Conservation (phyloP, 2,113 vertebrate genomes). For the Serinus canaria region DNA sequence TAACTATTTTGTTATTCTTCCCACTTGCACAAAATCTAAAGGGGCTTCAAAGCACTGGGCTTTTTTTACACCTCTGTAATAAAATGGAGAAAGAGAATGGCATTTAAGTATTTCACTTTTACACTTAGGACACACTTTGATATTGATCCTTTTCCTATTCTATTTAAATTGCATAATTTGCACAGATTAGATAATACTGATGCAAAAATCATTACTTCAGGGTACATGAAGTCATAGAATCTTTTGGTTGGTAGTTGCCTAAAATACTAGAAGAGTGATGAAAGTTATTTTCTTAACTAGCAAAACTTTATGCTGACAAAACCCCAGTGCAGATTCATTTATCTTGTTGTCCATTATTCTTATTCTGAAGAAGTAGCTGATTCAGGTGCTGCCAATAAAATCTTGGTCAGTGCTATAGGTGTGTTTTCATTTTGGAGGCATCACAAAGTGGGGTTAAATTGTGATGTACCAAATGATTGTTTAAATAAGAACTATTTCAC, state of each 20-base stretch:
- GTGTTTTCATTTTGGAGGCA: background rate
- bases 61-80: background rate
- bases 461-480: background rate
- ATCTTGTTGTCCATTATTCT: background rate
- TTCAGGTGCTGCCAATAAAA: background rate
- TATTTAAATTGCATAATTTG: background rate
- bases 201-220: background rate
- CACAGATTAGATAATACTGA: background rate
- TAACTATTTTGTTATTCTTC: background rate
- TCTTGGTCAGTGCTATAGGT: background rate
- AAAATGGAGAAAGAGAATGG: background rate
- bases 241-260: background rate
- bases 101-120: background rate
- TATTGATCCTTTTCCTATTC: background rate
- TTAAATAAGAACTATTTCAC: background rate
- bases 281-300: background rate
- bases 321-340: background rate
- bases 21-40: background rate
- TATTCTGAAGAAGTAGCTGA: background rate
- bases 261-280: background rate
- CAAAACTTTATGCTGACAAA: background rate
- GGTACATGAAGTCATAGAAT: background rate
- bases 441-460: background rate
- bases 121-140: background rate
- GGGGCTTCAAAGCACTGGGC: background rate